Evolutionary conservation across 2,113 vertebrate genomes (phyloP).

Genomic region (Zosterops hypoxanthus): DNA sequence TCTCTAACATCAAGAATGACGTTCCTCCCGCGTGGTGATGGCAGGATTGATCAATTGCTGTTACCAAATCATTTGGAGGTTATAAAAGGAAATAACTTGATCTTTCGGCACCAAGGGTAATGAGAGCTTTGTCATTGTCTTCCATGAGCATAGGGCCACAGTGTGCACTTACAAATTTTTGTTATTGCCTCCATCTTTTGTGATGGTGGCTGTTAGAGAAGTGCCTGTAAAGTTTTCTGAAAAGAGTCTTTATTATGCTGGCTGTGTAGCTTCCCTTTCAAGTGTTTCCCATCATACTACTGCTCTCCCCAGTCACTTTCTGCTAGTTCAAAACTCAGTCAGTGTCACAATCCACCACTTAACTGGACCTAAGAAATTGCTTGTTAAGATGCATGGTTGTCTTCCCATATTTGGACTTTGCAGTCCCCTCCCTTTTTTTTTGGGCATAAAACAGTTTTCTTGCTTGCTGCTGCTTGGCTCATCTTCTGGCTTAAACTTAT

Average conservation of each 20-base stretch:
- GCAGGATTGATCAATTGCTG: neutral
- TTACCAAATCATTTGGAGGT: neutral
- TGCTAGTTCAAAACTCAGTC: neutral
- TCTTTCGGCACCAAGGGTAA: neutral
- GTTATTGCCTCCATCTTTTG: neutral
- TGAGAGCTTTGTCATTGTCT: neutral
- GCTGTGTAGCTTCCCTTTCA: neutral
- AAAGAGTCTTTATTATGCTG: neutral
- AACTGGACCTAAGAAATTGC: neutral
- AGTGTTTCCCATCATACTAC: neutral
- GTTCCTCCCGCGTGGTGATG: fast-evolving
- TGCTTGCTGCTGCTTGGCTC: neutral
- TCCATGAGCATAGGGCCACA: neutral
- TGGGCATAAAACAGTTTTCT: neutral
- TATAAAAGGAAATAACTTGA: neutral
- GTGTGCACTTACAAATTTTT: neutral
- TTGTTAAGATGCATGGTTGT: neutral
- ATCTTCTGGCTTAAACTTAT: neutral
- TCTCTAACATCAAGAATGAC: neutral
- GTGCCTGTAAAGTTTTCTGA: neutral
- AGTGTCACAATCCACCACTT: neutral
- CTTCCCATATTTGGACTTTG: neutral
- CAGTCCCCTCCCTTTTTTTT: neutral
- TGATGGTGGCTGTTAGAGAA: neutral
- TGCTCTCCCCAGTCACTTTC: neutral